Evolutionary conservation across 2,113 vertebrate genomes (phyloP), one percentile per base, ranked within the genome.

Genomic region (Cyrtonyx montezumae): DNA sequence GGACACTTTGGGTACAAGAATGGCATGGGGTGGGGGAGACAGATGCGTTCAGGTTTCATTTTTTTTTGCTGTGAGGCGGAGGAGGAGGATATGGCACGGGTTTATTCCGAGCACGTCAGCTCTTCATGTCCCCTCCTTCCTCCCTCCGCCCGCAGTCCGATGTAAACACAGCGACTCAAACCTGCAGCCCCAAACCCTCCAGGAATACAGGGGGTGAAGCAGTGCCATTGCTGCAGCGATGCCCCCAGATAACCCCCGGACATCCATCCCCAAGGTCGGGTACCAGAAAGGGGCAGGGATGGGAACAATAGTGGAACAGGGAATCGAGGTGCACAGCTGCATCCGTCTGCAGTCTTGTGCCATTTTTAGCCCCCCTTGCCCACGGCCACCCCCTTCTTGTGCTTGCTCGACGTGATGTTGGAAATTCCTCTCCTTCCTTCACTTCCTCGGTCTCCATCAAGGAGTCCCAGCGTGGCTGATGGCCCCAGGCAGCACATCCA

Each of bases 51-150:
- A 63, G 25, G 59, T 13, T 61, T 22, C 11, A 6, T 51, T 58
- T 78, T 87, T 93, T 96, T 93, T 88, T 5, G 1, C 84, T 48
- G n/a, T 61, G 81, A 93, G 93, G 70, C 42, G 73, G 83, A 94
- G 92, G 71, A 94, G 93, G 93, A 93, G 84, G 87, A 93, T 80
- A 84, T 66, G 63, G 77, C 77, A 71, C 1, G 2, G 62, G 91
- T 94, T 95, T 87, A 95, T 93, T 94, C 91, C 36, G 20, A 83
- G 93, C 93, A 91, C 94, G 82, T 94, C 94, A 94, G 87, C 90
- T 83, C 7, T 40, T 76, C 67, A 58, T 7, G 12, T 95, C 79
- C 91, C 91, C 95, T 90, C 93, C 92, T 90, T 86, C 94, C 78
- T 91, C 75, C 79, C 88, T 95, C 92, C 58, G 81, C 92, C 89